A percentile compares a stretch with the other conserved stretches of the same genome.
These are phyloP conservation scores for Urocolius indicus DNA, from an alignment of 2,113 vertebrate species.

Conservation along the genomic window DNA sequence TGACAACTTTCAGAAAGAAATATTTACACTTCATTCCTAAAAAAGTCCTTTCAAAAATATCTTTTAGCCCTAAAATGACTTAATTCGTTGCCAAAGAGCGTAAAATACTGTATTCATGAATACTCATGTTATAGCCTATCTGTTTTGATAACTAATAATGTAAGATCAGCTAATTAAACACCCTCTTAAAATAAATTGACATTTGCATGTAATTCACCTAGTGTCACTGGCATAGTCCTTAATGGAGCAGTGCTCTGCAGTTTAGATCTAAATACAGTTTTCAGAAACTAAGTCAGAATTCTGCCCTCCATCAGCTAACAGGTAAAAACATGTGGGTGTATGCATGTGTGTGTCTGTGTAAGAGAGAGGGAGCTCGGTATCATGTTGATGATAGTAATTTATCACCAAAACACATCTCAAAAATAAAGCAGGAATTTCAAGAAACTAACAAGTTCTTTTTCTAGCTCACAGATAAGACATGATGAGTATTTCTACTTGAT, in stretches of 20 bases:
- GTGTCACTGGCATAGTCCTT: background rate
- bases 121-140: background rate
- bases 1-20: background rate
- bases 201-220: background rate
- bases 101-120: background rate
- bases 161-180: background rate
- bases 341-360: background rate
- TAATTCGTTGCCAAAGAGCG: background rate
- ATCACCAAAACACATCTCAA: background rate
- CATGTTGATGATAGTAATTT: background rate
- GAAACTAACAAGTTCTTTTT: background rate
- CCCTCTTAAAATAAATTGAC: background rate
- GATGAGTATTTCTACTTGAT: background rate
- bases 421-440: background rate
- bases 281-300: background rate
- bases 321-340: fast-evolving
- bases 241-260: background rate
- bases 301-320: background rate
- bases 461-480: background rate
- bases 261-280: background rate
- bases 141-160: background rate
- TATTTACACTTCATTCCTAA: background rate
- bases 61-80: background rate
- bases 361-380: background rate
- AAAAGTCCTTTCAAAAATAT: background rate